These are phyloP conservation scores for Arremon brunneinucha DNA, from an alignment of 2,797 vertebrate species.

Conservation along the genomic window DNA sequence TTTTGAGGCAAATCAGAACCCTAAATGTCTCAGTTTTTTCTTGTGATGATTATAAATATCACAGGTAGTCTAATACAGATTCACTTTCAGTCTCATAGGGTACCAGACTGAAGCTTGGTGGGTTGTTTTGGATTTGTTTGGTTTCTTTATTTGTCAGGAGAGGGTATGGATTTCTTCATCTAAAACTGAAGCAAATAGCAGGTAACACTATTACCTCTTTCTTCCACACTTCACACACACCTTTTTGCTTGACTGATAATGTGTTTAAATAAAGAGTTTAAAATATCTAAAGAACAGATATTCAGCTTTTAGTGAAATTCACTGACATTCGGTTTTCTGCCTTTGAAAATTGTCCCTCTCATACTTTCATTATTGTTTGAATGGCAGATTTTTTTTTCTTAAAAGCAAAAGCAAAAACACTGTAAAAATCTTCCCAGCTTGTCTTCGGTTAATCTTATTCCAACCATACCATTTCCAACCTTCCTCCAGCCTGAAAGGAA, in stretches of 20 bases:
- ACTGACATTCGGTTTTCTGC: neutral
- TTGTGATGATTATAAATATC: neutral
- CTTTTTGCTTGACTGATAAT: neutral
- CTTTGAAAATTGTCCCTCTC: neutral
- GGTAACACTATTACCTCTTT: neutral
- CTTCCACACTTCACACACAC: neutral
- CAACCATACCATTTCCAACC: neutral
- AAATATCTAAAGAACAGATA: neutral
- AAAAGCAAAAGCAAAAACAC: neutral
- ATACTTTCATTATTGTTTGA: neutral
- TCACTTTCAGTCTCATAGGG: neutral
- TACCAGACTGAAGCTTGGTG: neutral
- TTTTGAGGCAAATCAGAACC: neutral
- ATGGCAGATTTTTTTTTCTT: neutral
- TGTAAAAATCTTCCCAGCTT: neutral
- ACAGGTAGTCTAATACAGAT: neutral
- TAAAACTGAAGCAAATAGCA: neutral
- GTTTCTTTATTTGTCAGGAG: neutral
- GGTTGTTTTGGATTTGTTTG: fast-evolving
- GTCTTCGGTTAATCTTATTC: neutral
- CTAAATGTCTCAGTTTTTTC: neutral
- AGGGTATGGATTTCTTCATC: neutral
- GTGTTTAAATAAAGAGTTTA: neutral
- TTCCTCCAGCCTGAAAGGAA: neutral
- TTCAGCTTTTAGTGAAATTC: neutral